A percentile compares a stretch with the other conserved stretches of the same genome.
Conservation (phyloP, 2,888 invertebrate genomes). For the Agrotis clavis region DNA sequence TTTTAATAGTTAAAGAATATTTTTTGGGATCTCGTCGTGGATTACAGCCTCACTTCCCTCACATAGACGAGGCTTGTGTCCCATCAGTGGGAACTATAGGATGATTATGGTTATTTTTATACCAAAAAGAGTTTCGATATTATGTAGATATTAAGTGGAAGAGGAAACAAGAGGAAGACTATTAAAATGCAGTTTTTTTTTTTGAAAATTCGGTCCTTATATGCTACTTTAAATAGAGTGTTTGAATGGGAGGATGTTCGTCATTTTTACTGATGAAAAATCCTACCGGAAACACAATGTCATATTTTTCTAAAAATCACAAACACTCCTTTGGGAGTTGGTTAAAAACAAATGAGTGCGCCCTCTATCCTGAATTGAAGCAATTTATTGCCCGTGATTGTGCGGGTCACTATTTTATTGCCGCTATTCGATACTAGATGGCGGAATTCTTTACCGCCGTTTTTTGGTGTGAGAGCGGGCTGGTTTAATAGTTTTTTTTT, state of each 20-base stretch:
- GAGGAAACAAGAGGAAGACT: no score
- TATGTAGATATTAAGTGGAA: no score
- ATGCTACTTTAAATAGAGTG: no score
- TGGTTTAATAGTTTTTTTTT: neutral
- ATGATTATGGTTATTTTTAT: no score
- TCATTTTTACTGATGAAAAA: neutral
- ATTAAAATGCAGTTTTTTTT: no score
- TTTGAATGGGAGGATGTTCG: neutral
- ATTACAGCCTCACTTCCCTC: no score
- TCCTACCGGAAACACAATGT: neutral
- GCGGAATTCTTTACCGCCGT: slow-evolving; percentile 53
- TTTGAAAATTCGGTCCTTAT: neutral
- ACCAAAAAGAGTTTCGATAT: no score
- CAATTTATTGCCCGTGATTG: slow-evolving; percentile 51
- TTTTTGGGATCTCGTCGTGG: no score
- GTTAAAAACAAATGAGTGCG: slow-evolving; percentile 34
- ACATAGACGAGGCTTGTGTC: no score
- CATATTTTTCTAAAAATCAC: neutral
- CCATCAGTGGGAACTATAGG: no score
- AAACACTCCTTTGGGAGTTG: neutral
- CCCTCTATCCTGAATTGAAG: slow-evolving; percentile 57
- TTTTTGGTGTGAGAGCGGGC: neutral
- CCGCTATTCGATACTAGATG: slow-evolving; percentile 77
- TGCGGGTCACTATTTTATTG: slow-evolving; percentile 65
- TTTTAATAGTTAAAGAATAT: no score